Evolutionary conservation across 2,113 vertebrate species (phyloP).

Genomic region (Pedetes capensis): DNA sequence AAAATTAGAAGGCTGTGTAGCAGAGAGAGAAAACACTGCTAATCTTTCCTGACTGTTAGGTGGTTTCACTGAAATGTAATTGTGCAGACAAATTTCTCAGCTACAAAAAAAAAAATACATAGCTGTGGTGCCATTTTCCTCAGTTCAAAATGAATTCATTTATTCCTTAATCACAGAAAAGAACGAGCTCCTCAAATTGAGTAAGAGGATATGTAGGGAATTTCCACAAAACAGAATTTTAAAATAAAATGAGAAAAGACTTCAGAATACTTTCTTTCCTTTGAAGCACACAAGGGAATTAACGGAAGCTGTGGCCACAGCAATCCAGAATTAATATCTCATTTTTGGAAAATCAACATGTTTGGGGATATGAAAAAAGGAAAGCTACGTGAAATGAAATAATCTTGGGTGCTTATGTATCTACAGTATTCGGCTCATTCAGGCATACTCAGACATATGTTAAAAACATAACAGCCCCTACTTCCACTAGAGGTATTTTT

Average conservation of each 20-base stretch:
- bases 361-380: background rate
- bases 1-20: slow-evolving; percentile 75
- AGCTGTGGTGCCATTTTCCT: slow-evolving; percentile 65
- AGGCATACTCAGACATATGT: slow-evolving; percentile 22
- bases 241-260: slow-evolving; percentile 38
- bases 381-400: background rate
- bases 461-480: slow-evolving; percentile 50
- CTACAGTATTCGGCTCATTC: background rate
- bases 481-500: slow-evolving; percentile 38
- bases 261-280: slow-evolving; percentile 8
- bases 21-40: slow-evolving; percentile 79
- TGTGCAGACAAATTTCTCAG: slow-evolving; percentile 75
- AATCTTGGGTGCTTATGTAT: background rate
- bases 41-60: slow-evolving; percentile 78
- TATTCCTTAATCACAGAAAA: slow-evolving; percentile 79
- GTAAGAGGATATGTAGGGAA: slow-evolving; percentile 57
- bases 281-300: background rate
- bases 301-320: background rate
- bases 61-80: slow-evolving; percentile 75
- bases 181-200: slow-evolving; percentile 60
- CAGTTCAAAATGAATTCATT: slow-evolving; percentile 77
- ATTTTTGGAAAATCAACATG: slow-evolving; percentile 36
- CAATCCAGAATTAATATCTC: slow-evolving; percentile 14
- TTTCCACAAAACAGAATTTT: slow-evolving; percentile 62
- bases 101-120: slow-evolving; percentile 49